Evolutionary conservation across 2,797 vertebrate genomes (phyloP).

Genomic region (Babyrousa celebensis): DNA sequence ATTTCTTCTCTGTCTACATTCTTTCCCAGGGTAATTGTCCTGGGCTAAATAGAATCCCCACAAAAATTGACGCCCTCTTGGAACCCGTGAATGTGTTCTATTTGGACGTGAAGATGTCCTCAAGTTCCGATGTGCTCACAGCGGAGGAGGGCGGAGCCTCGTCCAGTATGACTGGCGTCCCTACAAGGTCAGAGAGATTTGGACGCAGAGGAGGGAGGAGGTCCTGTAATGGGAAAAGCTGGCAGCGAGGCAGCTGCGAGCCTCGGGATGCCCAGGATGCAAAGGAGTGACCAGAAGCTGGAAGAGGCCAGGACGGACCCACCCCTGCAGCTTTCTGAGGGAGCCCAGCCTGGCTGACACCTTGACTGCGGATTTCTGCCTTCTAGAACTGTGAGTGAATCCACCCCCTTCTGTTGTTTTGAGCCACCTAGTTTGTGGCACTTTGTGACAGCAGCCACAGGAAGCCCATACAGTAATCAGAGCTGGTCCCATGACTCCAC

Average conservation of each 20-base stretch:
- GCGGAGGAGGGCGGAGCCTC: no score
- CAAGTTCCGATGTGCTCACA: neutral
- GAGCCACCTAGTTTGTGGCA: no score
- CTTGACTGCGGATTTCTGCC: neutral
- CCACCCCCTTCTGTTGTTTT: no score
- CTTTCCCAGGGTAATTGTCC: neutral
- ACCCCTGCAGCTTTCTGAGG: neutral
- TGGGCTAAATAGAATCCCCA: neutral
- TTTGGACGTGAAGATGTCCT: neutral
- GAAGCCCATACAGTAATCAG: fast-evolving
- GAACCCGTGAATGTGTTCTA: neutral
- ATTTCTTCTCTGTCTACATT: neutral
- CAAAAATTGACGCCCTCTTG: neutral
- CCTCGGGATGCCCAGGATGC: fast-evolving
- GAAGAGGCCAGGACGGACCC: neutral
- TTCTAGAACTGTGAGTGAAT: neutral
- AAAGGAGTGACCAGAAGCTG: neutral
- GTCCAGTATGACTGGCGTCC: neutral
- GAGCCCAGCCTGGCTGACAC: neutral
- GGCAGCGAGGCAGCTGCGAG: neutral
- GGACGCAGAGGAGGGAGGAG: neutral
- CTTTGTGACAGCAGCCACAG: neutral
- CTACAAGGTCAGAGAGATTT: neutral
- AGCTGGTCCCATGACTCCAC: neutral
- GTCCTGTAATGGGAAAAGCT: neutral